Conservation (phyloP, 2,113 vertebrate genomes). For the Upupa epops region DNA sequence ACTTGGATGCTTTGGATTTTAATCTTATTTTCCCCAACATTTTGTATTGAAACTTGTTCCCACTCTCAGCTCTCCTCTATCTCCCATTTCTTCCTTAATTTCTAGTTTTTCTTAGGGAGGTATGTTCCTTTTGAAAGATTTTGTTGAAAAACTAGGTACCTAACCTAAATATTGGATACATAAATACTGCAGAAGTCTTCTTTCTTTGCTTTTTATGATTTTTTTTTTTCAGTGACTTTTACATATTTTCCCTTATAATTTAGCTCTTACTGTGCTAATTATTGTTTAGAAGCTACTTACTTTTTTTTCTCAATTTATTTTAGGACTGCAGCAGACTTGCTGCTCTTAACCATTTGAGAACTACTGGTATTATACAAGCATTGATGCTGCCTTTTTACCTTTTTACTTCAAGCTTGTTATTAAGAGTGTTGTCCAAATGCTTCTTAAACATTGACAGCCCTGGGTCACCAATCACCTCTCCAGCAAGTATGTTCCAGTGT, state of each 20-base stretch:
- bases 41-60: neutral
- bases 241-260: neutral
- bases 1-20: neutral
- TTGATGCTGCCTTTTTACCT: neutral
- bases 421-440: neutral
- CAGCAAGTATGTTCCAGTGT: neutral
- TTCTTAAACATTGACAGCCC: neutral
- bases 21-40: neutral
- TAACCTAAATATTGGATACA: neutral
- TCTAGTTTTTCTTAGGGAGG: neutral
- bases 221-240: neutral
- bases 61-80: accelerated
- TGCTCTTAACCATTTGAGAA: neutral
- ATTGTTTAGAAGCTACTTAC: neutral
- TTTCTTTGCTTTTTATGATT: neutral
- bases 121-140: neutral
- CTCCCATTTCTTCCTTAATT: neutral
- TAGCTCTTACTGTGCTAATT: neutral
- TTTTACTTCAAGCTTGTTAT: neutral
- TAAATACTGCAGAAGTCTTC: neutral
- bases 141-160: neutral
- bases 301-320: neutral
- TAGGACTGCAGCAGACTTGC: neutral
- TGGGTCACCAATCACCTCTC: accelerated
- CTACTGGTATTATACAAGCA: neutral